Evolutionary conservation across 2,797 vertebrate genomes (phyloP).

Genomic region (Catostomus latipinnis): DNA sequence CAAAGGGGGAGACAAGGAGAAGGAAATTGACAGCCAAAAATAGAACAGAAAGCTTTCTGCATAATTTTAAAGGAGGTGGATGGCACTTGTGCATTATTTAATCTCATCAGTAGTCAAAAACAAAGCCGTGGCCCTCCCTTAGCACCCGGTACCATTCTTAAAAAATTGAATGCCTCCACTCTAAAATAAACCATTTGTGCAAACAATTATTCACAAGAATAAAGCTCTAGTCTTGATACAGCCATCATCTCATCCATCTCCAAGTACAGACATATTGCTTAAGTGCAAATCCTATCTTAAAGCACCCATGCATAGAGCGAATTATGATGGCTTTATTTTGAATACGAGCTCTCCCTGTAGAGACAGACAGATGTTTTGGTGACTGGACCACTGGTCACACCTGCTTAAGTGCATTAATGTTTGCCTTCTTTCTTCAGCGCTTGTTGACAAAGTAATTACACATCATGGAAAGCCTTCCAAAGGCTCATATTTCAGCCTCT

Average conservation of each 20-base stretch:
- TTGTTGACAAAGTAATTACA: conserved; percentile 48
- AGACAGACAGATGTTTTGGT: conserved; percentile 37
- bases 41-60: conserved; percentile 20
- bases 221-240: conserved; percentile 18
- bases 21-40: conserved; percentile 20
- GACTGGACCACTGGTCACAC: conserved; percentile 22
- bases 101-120: conserved; percentile 10
- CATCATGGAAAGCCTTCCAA: conserved; percentile 9
- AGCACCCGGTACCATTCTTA: conserved; percentile 2
- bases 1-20: neutral
- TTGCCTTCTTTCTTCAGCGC: conserved; percentile 14
- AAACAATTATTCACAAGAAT: conserved; percentile 31
- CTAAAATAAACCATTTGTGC: conserved; percentile 19
- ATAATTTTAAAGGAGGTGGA: conserved; percentile 1
- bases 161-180: conserved; percentile 5
- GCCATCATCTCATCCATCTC: conserved; percentile 7
- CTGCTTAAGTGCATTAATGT: conserved; percentile 31
- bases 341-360: neutral
- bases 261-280: conserved; percentile 28
- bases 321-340: conserved; percentile 39
- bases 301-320: neutral
- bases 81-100: neutral
- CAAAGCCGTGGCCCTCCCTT: neutral
- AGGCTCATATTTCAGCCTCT: conserved; percentile 24
- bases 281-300: conserved; percentile 40